These are phyloP conservation scores for Hyperoplus lanceolatus DNA, from an alignment of 2,797 vertebrate genomes.

Conservation along the genomic window DNA sequence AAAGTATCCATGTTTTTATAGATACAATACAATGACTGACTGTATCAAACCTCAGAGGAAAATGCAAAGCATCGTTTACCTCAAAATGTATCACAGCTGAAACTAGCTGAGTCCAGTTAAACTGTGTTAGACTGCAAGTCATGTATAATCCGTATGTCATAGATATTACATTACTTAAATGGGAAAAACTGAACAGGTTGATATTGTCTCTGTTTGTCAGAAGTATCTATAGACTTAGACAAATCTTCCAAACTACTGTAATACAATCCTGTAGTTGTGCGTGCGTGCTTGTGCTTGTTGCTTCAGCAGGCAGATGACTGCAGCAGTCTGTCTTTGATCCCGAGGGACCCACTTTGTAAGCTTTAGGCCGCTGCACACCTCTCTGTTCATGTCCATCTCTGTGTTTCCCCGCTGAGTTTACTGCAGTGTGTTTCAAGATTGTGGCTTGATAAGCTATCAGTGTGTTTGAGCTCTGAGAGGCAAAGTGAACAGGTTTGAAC, in stretches of 20 bases:
- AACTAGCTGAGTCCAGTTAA: background rate
- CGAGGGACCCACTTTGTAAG: conserved; percentile 1
- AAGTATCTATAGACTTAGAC: conserved; percentile 25
- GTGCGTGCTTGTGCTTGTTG: background rate
- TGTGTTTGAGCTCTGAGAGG: conserved; percentile 1
- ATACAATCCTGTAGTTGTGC: conserved; percentile 9
- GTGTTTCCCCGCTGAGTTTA: background rate
- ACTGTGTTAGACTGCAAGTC: background rate
- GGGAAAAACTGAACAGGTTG: conserved; percentile 4
- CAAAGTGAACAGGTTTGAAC: background rate
- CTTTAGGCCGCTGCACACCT: conserved; percentile 21
- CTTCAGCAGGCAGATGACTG: background rate
- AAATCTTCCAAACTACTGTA: conserved; percentile 27
- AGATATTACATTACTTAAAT: conserved; percentile 14
- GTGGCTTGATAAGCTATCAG: background rate
- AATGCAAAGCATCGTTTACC: too few species aligned
- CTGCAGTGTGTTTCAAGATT: background rate
- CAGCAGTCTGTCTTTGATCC: conserved; percentile 11
- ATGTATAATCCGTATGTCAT: background rate
- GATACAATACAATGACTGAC: background rate
- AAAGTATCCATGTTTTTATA: background rate
- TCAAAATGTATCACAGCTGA: conserved; percentile 1
- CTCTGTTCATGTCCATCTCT: conserved; percentile 12
- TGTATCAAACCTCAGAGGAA: background rate
- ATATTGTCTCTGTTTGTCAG: conserved; percentile 3